Evolutionary conservation across 30 jellyfish, hydroid and myxozoan genomes (phyloP).

Genomic region (Hydra vulgaris): DNA sequence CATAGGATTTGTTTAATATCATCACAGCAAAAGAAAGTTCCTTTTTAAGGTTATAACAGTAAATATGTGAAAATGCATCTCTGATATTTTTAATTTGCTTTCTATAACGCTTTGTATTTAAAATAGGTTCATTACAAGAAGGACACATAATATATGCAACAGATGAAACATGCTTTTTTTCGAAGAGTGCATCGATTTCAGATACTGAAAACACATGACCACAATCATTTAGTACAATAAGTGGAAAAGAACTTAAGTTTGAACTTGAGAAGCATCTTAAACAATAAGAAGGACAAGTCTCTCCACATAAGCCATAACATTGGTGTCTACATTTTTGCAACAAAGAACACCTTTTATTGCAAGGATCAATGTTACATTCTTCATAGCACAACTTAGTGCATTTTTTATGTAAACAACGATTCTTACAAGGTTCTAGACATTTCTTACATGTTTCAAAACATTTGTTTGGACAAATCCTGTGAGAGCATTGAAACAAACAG

Average conservation of each 20-base stretch:
- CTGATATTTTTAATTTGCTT: background rate
- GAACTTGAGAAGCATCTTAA: conserved; percentile 28
- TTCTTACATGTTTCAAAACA: conserved; percentile 35
- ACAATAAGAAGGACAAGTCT: conserved; percentile 44
- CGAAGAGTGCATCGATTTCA: background rate
- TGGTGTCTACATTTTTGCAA: conserved; percentile 28
- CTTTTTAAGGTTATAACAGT: background rate
- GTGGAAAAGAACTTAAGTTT: conserved; percentile 6
- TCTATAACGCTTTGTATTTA: conserved; percentile 1
- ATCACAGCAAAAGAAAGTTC: background rate
- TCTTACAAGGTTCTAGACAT: conserved; percentile 29
- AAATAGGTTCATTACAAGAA: conserved; percentile 1
- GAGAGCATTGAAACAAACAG: conserved; percentile 14
- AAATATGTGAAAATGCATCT: background rate
- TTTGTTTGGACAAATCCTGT: conserved; percentile 6
- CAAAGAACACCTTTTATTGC: conserved; percentile 37
- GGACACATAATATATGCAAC: conserved; percentile 8
- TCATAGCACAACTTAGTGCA: conserved; percentile 37
- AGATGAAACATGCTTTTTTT: background rate
- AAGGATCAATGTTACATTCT: conserved; percentile 38
- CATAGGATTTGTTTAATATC: background rate
- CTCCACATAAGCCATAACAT: conserved; percentile 54
- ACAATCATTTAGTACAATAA: background rate
- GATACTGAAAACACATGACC: background rate
- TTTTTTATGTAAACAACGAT: conserved; percentile 29